Conservation (phyloP, 2,113 vertebrate genomes). For the Regulus satrapa region DNA sequence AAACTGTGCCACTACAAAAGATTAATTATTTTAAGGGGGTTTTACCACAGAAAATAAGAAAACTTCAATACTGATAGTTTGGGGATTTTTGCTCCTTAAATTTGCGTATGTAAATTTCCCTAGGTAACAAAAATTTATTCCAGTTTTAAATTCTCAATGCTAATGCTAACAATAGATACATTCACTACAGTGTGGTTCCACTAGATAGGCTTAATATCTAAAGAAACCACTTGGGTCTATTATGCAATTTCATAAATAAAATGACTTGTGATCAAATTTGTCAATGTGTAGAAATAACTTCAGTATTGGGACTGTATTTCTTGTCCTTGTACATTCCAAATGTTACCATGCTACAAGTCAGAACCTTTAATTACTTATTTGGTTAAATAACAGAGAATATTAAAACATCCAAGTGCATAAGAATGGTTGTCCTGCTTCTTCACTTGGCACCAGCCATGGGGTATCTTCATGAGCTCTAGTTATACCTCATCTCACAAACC, state of each 20-base stretch:
- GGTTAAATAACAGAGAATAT: background rate
- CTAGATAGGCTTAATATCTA: background rate
- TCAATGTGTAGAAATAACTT: background rate
- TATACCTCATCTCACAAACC: background rate
- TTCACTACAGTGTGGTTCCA: background rate
- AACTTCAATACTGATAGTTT: background rate
- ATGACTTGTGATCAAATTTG: background rate
- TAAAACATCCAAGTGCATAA: background rate
- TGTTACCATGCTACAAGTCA: background rate
- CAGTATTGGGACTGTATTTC: background rate
- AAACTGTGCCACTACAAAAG: background rate
- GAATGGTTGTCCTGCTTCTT: background rate
- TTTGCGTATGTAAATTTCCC: conserved; percentile 36
- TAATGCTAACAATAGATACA: background rate
- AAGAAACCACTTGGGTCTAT: background rate
- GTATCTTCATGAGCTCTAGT: background rate
- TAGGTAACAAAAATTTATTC: conserved; percentile 20
- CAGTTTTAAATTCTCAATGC: background rate
- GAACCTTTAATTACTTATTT: background rate
- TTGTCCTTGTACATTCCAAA: background rate
- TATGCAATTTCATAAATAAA: background rate
- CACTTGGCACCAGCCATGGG: rapidly evolving
- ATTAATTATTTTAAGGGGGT: background rate
- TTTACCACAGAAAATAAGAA: background rate
- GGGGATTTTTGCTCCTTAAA: background rate